A percentile compares a stretch with the other conserved stretches of the same genome.
Evolutionary conservation across 30 jellyfish, hydroid and myxozoan genomes (phyloP).

Genomic region (Aurelia sp.): DNA sequence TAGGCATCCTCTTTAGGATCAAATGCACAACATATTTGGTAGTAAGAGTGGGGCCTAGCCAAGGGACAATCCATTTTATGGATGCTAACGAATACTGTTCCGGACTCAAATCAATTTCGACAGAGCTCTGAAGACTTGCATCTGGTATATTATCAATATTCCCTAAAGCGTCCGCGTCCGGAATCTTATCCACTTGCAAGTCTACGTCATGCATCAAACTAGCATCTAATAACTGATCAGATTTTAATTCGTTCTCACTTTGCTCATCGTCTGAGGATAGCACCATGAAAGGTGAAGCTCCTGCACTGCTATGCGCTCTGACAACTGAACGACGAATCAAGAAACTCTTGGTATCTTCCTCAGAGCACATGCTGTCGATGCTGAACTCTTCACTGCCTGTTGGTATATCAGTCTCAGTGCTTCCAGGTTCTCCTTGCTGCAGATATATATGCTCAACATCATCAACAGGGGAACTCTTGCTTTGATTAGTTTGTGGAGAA

Average conservation of each 20-base stretch:
- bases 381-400: constrained; percentile 32
- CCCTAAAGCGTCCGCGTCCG: constrained; percentile 46
- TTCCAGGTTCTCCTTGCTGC: not conserved
- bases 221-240: constrained; percentile 4
- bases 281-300: constrained; percentile 65
- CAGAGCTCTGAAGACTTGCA: not conserved
- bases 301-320: constrained; percentile 22
- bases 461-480: not conserved
- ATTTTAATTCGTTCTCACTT: not conserved
- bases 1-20: constrained; percentile 76
- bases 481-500: not conserved
- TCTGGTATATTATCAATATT: constrained; percentile 9
- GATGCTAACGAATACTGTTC: constrained; percentile 55
- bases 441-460: not conserved
- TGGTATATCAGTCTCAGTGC: constrained; percentile 24
- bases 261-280: constrained; percentile 57
- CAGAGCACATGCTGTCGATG: constrained; percentile 63
- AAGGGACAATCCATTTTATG: constrained; percentile 84
- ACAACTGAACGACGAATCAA: constrained; percentile 57
- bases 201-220: constrained; percentile 12
- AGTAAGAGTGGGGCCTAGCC: constrained; percentile 93
- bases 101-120: constrained; percentile 9
- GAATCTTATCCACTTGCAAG: constrained; percentile 21
- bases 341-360: constrained; percentile 34
- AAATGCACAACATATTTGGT: constrained; percentile 63